A percentile compares a stretch with the other conserved stretches of the same genome.
These are phyloP conservation scores for Trypoxylon attenuatum DNA, from an alignment of 2,888 invertebrate species.

Conservation along the genomic window DNA sequence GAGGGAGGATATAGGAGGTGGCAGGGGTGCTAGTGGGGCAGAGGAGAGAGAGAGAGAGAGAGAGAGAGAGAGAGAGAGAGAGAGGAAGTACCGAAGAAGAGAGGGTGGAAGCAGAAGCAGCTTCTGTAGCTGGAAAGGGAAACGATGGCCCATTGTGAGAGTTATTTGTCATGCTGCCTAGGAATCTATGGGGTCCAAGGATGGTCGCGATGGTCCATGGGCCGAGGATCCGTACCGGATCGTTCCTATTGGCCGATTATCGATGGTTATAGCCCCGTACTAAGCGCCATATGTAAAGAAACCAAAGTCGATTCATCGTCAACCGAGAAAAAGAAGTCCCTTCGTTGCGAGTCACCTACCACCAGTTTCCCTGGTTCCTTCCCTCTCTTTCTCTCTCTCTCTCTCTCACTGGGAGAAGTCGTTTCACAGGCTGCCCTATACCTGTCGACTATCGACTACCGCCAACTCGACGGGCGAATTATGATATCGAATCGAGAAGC, in stretches of 20 bases:
- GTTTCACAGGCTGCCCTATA: not conserved
- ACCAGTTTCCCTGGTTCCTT: not conserved
- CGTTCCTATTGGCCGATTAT: slow-evolving; percentile 67
- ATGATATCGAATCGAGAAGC: not conserved
- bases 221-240: slow-evolving; percentile 51
- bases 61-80: slow-evolving; percentile 47
- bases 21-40: slow-evolving; percentile 33
- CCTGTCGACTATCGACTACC: slow-evolving; percentile 1
- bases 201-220: slow-evolving; percentile 48
- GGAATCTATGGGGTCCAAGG: slow-evolving; percentile 63
- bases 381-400: not conserved
- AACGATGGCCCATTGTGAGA: slow-evolving; percentile 68
- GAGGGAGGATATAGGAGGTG: slow-evolving; percentile 8
- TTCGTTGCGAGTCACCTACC: not conserved
- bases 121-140: slow-evolving; percentile 34
- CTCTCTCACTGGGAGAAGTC: not conserved
- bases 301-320: slow-evolving; percentile 13
- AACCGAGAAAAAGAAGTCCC: slow-evolving; percentile 5
- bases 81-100: slow-evolving; percentile 11
- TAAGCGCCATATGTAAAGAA: slow-evolving; percentile 59
- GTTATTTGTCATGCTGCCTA: slow-evolving; percentile 72
- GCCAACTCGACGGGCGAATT: not conserved
- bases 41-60: slow-evolving; percentile 20
- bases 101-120: not conserved
- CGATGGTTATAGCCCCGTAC: slow-evolving; percentile 66